Percentiles rank a stretch among this genome's conserved stretches.
Conservation (phyloP, 1,140 invertebrate species). For the Latrodectus geometricus region DNA sequence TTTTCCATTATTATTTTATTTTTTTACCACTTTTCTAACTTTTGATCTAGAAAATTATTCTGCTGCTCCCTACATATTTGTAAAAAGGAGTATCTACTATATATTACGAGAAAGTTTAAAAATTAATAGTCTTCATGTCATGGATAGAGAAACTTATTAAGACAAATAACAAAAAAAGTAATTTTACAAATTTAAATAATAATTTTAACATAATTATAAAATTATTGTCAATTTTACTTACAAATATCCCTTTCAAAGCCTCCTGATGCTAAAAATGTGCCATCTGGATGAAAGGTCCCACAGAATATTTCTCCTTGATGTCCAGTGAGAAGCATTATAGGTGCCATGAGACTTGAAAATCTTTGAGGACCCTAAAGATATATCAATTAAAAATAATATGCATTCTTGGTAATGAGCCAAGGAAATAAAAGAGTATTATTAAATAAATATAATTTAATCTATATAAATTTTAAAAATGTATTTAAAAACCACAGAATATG, state of each 20-base stretch:
- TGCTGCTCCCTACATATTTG: too few species aligned
- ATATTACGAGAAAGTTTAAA: too few species aligned
- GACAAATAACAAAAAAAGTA: too few species aligned
- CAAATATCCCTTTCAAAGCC: constrained; percentile 98
- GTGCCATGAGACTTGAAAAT: constrained; percentile 89
- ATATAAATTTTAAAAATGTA: background rate
- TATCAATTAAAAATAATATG: background rate
- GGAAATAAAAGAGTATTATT: background rate
- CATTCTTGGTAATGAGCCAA: background rate
- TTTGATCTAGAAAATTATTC: too few species aligned
- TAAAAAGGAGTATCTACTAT: too few species aligned
- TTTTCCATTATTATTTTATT: too few species aligned
- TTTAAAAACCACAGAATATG: too few species aligned
- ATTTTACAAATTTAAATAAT: too few species aligned
- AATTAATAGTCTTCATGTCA: too few species aligned
- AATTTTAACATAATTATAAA: background rate
- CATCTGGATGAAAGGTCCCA: constrained; percentile 95
- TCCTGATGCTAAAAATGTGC: constrained; percentile 90
- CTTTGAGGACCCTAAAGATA: constrained; percentile 75
- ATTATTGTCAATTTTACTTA: constrained; percentile 73
- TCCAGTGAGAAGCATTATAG: constrained; percentile 97
- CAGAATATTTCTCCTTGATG: constrained; percentile 97
- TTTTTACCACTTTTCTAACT: too few species aligned
- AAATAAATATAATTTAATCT: background rate
- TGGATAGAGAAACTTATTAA: too few species aligned